Conservation (phyloP, 2,113 vertebrate genomes). For the Rana temporaria region DNA sequence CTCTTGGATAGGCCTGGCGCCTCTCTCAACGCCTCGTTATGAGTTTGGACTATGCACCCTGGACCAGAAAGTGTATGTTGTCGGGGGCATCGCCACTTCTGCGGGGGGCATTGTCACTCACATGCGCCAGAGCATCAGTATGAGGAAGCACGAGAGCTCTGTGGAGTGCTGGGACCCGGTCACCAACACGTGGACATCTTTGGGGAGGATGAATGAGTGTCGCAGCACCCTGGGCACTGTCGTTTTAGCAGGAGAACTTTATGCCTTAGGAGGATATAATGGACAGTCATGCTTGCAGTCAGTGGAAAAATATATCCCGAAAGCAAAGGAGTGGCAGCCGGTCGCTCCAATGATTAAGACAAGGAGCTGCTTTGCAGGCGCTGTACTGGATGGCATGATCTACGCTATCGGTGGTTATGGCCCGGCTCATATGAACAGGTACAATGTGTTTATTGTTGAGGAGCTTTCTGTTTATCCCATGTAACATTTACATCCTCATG, state of each 20-base stretch:
- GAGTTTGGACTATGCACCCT: conserved; percentile 94
- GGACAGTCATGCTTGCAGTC: conserved; percentile 94
- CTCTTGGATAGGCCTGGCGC: conserved; percentile 96
- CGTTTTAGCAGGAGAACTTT: conserved; percentile 92
- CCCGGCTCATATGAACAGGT: conserved; percentile 98
- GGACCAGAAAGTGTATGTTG: conserved; percentile 93
- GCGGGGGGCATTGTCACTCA: conserved; percentile 94
- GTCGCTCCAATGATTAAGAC: conserved; percentile 96
- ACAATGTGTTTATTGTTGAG: conserved; percentile 11
- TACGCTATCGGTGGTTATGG: conserved; percentile 97
- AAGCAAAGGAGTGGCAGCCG: conserved; percentile 90
- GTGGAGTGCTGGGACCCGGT: conserved; percentile 98
- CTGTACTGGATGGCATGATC: conserved; percentile 93
- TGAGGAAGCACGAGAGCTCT: conserved; percentile 90
- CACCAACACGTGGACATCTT: conserved; percentile 90
- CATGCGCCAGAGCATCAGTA: conserved; percentile 89
- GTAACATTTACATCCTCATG: neutral
- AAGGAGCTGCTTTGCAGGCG: conserved; percentile 92
- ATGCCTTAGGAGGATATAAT: conserved; percentile 93
- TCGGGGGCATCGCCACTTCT: conserved; percentile 91
- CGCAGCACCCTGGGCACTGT: conserved; percentile 91
- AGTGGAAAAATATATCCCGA: conserved; percentile 95
- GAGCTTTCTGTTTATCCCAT: neutral
- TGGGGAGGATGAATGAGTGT: conserved; percentile 91
- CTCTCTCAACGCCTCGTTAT: conserved; percentile 89